phyloP scores from a whole-genome alignment of 30 jellyfish, hydroid and myxozoan genomes.

The Calvadosia cruxmelitensis region DNA sequence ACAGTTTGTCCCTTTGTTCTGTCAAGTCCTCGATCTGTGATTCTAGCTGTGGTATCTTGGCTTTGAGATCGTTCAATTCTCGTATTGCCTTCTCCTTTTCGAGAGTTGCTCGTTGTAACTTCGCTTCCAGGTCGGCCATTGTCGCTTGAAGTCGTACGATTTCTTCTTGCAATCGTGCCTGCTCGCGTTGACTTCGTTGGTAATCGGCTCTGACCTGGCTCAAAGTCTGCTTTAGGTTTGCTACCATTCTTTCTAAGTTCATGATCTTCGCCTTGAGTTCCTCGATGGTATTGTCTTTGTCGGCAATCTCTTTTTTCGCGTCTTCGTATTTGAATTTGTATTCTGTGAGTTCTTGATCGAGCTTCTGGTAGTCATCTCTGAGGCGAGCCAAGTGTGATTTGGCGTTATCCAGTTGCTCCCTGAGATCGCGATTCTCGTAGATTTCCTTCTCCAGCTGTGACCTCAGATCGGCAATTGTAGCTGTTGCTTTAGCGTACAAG shows the following conservation, averaged over 20 bases:
- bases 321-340: slow-evolving; percentile 70
- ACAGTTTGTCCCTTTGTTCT: slow-evolving; percentile 39
- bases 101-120: slow-evolving; percentile 48
- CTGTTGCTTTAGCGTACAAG: slow-evolving; percentile 32
- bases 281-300: slow-evolving; percentile 52
- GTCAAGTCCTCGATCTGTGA: slow-evolving; percentile 47
- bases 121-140: slow-evolving; percentile 62
- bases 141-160: slow-evolving; percentile 49
- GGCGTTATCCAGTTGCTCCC: slow-evolving; percentile 51
- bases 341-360: slow-evolving; percentile 82
- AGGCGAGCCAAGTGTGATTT: slow-evolving; percentile 37
- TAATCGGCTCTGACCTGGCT: slow-evolving; percentile 62
- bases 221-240: slow-evolving; percentile 58
- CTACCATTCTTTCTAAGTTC: slow-evolving; percentile 55
- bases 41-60: slow-evolving; percentile 69
- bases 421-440: slow-evolving; percentile 67
- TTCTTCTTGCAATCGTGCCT: slow-evolving; percentile 72
- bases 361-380: slow-evolving; percentile 56
- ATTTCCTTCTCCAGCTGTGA: slow-evolving; percentile 47
- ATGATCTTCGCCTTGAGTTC: slow-evolving; percentile 55
- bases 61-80: slow-evolving; percentile 51
- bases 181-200: slow-evolving; percentile 84
- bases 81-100: slow-evolving; percentile 60
- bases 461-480: slow-evolving; percentile 48
- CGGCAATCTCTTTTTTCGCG: slow-evolving; percentile 71